Percentiles rank a stretch among this genome's conserved stretches.
phyloP scores from a whole-genome alignment of 2,888 invertebrate species.

The Lasioglossum zephyrum region DNA sequence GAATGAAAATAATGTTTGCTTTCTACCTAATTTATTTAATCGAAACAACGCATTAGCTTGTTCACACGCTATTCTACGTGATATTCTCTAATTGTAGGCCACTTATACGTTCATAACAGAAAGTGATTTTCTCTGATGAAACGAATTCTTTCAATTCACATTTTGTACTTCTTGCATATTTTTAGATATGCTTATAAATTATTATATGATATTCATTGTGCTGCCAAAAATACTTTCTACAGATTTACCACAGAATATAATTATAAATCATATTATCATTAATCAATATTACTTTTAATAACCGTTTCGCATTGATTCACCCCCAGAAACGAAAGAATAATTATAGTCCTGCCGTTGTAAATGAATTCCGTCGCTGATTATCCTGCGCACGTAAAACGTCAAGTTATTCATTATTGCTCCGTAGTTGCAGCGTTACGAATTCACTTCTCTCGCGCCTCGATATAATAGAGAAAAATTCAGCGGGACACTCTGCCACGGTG shows the following conservation, averaged over 20 bases:
- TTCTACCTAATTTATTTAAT: slow-evolving; percentile 7
- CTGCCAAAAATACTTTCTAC: no score
- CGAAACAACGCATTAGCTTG: neutral
- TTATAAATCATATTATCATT: no score
- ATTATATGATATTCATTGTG: no score
- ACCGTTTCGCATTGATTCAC: neutral
- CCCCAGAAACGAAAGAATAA: neutral
- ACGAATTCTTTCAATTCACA: neutral
- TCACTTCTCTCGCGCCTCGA: slow-evolving; percentile 1
- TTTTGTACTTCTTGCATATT: neutral
- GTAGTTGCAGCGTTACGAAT: slow-evolving; percentile 26
- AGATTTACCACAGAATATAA: no score
- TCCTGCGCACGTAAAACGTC: neutral
- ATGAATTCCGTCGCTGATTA: slow-evolving; percentile 3
- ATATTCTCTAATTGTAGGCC: neutral
- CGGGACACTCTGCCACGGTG: neutral
- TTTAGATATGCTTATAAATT: neutral
- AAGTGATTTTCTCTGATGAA: neutral
- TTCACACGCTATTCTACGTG: neutral
- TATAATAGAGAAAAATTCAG: slow-evolving; percentile 7
- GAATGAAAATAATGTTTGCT: neutral
- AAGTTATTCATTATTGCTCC: neutral
- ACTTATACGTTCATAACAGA: neutral
- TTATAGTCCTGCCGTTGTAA: neutral
- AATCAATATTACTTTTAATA: neutral